These are phyloP conservation scores for Eremophila alpestris DNA, from an alignment of 2,797 vertebrate species.

Conservation along the genomic window DNA sequence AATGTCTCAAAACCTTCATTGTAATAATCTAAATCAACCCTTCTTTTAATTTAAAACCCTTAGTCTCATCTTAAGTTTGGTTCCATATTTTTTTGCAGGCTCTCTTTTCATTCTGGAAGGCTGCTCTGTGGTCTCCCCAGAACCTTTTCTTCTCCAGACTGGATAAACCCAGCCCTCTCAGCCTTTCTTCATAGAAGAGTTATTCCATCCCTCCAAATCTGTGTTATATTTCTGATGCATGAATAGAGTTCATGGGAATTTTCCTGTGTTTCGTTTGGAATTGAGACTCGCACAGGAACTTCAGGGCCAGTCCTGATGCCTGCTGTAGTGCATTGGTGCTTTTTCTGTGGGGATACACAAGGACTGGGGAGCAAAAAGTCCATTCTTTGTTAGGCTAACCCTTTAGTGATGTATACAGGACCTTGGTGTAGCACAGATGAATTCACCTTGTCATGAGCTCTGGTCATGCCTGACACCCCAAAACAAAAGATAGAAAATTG, in stretches of 20 bases:
- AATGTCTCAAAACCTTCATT: background rate
- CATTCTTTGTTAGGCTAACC: background rate
- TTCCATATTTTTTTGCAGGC: background rate
- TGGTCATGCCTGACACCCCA: fast-evolving
- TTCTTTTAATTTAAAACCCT: background rate
- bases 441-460: background rate
- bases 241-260: background rate
- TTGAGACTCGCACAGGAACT: background rate
- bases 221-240: background rate
- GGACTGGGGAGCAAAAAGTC: background rate
- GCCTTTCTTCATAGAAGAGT: background rate
- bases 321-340: fast-evolving
- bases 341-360: background rate
- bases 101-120: background rate
- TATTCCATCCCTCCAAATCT: background rate
- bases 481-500: background rate
- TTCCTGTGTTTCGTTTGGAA: fast-evolving
- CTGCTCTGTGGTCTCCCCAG: background rate
- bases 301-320: background rate
- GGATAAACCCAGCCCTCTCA: background rate
- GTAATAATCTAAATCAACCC: background rate
- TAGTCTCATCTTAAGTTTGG: background rate
- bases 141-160: background rate
- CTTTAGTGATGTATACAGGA: background rate
- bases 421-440: background rate